Conservation (phyloP, 2,888 invertebrate genomes). For the Eupeodes luniger region DNA sequence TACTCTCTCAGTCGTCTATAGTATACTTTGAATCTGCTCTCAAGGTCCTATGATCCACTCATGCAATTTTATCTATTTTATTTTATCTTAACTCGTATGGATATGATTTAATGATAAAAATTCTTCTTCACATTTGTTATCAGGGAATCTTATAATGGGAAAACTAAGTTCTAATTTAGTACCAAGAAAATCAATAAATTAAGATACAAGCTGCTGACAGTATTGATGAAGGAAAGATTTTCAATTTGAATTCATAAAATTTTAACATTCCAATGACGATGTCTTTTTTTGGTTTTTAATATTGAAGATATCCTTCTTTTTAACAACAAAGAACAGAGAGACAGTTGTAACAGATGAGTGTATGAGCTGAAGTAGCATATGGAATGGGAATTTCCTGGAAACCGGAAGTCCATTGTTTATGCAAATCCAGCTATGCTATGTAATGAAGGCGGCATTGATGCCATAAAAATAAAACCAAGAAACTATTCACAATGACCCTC, state of each 20-base stretch:
- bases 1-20: background rate
- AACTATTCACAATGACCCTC: slow-evolving; percentile 29
- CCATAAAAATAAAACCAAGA: slow-evolving; percentile 3
- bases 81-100: slow-evolving; percentile 10
- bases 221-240: background rate
- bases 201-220: background rate
- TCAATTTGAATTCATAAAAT: background rate
- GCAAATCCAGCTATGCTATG: background rate
- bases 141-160: slow-evolving; percentile 7
- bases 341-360: background rate
- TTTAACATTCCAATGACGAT: no score
- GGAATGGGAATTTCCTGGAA: background rate
- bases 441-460: background rate
- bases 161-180: slow-evolving; percentile 8
- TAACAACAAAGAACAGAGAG: background rate
- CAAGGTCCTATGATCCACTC: slow-evolving; percentile 26
- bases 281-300: background rate
- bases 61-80: background rate
- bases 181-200: background rate
- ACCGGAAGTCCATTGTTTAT: slow-evolving; percentile 38
- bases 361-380: background rate
- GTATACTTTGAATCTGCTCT: background rate
- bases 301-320: background rate
- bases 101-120: slow-evolving; percentile 16
- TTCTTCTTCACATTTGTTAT: slow-evolving; percentile 21